Evolutionary conservation across 2,888 invertebrate species (phyloP), one percentile per base, ranked within the genome.

Genomic region (Phortica magna): DNA sequence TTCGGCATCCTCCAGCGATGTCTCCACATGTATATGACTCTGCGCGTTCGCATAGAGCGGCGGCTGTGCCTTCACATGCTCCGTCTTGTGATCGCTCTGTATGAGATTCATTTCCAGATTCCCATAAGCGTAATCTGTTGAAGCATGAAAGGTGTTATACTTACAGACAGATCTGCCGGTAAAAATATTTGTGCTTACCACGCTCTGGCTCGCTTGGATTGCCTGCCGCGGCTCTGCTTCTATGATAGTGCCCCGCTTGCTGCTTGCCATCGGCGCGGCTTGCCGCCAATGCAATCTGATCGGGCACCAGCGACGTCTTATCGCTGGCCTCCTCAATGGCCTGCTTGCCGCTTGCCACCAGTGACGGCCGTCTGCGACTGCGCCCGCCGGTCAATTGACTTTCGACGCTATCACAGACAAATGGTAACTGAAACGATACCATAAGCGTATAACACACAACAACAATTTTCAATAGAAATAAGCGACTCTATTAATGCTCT

Each of bases 71-170:
- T 55, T 55, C 1, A 31, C 31, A 31, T 31, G 31, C 3, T 31
- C 31, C 31, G 80, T 67, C 79, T 78, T 77, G 39, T 83, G 86
- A 59, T 90, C 89, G 10, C 90, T 89, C 12, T 90, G 84, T 77
- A 91, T 87, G 7, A 91, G 81, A 82, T 91, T 91, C n/a, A 90
- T 79, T 78, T 91, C 90, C 67, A 88, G 80, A 43, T 90, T 90
- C 1, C 88, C 88, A 68, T 88, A 90, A 73, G 76, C 74, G 42
- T 83, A 89, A 59, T 89, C 89, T 89, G 68, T 0, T 1, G 39
- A n/a, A n/a, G n/a, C n/a, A n/a, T n/a, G n/a, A n/a, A n/a, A n/a
- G n/a, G n/a, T n/a, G n/a, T n/a, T n/a, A n/a, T n/a, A n/a, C n/a
- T n/a, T n/a, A n/a, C n/a, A n/a, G n/a, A n/a, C n/a, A n/a, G n/a